These are phyloP conservation scores for Hyla sarda DNA, from an alignment of 2,113 vertebrate genomes.

Conservation along the genomic window DNA sequence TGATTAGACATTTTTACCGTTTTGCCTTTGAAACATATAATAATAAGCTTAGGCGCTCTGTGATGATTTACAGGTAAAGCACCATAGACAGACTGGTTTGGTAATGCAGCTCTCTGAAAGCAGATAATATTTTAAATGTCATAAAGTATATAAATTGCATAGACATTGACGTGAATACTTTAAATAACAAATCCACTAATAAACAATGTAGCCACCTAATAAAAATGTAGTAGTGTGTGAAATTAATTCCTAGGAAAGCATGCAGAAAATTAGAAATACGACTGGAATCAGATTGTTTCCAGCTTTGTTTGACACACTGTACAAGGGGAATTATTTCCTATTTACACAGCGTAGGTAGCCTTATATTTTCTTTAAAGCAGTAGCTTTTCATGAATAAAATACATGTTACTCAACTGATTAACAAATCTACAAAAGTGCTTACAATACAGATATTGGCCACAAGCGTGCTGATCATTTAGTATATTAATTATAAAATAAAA, in stretches of 20 bases:
- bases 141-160: conserved; percentile 32
- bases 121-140: not conserved
- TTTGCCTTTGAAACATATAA: conserved; percentile 1
- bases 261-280: conserved; percentile 54
- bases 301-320: conserved; percentile 57
- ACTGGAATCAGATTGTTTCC: conserved; percentile 49
- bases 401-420: not conserved
- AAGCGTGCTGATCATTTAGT: not conserved
- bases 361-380: conserved; percentile 7
- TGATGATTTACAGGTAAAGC: not conserved
- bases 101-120: not conserved
- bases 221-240: conserved; percentile 55
- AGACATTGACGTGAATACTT: conserved; percentile 16
- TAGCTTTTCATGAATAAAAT: conserved; percentile 23
- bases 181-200: conserved; percentile 49
- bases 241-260: conserved; percentile 55
- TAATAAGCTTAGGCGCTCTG: not conserved
- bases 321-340: conserved; percentile 55
- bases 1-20: conserved; percentile 22
- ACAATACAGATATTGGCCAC: not conserved
- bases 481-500: not conserved
- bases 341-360: conserved; percentile 32
- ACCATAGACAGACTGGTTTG: not conserved
- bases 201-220: conserved; percentile 51
- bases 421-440: not conserved